Evolutionary conservation across 2,113 vertebrate species (phyloP).

Genomic region (Isichthys henryi): DNA sequence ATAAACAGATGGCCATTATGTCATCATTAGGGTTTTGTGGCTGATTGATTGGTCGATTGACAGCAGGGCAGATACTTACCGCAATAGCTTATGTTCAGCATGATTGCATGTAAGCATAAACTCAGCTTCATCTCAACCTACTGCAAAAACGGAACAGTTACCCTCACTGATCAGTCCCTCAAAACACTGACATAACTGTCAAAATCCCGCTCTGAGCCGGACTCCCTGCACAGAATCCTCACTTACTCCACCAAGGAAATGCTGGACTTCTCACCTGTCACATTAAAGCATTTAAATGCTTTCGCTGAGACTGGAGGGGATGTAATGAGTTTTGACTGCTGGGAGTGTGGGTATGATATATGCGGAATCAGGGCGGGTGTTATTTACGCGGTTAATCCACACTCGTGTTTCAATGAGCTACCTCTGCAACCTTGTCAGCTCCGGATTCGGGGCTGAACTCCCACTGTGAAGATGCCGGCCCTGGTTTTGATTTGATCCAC

Average conservation of each 20-base stretch:
- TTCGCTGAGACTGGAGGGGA: background rate
- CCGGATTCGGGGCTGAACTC: background rate
- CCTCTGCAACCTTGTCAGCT: background rate
- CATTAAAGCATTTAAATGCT: background rate
- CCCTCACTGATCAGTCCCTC: background rate
- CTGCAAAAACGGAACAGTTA: background rate
- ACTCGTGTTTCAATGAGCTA: background rate
- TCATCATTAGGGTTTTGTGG: background rate
- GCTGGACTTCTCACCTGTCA: background rate
- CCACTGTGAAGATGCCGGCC: background rate
- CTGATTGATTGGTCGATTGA: background rate
- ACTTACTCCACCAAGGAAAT: background rate
- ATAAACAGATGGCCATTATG: background rate
- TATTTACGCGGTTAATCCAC: background rate
- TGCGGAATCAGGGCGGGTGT: background rate
- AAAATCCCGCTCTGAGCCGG: background rate
- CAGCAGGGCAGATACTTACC: background rate
- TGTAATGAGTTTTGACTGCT: background rate
- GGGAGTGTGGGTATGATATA: background rate
- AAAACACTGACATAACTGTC: background rate
- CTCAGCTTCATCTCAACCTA: background rate
- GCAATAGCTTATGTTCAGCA: background rate
- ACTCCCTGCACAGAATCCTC: background rate
- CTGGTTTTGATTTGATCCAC: background rate
- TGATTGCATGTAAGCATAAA: background rate